Percentiles rank a stretch among this genome's conserved stretches.
Evolutionary conservation across 2,797 vertebrate genomes (phyloP).

Genomic region (Coilia nasus): DNA sequence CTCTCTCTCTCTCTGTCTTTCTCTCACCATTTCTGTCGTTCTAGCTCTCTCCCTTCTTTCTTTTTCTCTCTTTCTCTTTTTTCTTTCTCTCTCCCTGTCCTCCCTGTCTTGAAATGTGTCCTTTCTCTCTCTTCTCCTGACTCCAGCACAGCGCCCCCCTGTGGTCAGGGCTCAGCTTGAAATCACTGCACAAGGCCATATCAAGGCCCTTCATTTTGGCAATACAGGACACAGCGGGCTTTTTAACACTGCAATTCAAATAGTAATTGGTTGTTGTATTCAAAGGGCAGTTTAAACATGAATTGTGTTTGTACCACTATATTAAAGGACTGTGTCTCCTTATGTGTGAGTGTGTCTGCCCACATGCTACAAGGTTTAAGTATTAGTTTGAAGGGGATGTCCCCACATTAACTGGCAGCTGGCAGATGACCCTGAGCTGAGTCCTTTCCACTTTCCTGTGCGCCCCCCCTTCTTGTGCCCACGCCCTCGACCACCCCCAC

Average conservation of each 20-base stretch:
- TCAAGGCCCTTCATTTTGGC: neutral
- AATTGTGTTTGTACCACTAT: too few relatives aligned
- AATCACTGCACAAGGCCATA: neutral
- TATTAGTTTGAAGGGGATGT: neutral
- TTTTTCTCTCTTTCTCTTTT: too few relatives aligned
- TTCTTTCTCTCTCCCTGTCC: too few relatives aligned
- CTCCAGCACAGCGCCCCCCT: conserved; percentile 37
- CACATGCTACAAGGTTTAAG: neutral
- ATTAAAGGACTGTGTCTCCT: too few relatives aligned
- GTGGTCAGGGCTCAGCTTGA: conserved; percentile 51
- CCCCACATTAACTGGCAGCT: neutral
- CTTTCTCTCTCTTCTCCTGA: neutral
- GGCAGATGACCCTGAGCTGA: conserved; percentile 35
- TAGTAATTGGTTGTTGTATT: too few relatives aligned
- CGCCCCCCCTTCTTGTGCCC: conserved; percentile 34
- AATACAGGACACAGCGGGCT: too few relatives aligned
- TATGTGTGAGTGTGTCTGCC: too few relatives aligned
- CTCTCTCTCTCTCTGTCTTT: neutral
- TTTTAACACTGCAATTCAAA: too few relatives aligned
- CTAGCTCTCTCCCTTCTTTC: too few relatives aligned
- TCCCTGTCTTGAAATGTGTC: conserved; percentile 26
- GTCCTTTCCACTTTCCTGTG: neutral
- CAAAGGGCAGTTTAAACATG: too few relatives aligned
- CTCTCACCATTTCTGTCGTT: neutral
- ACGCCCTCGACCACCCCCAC: neutral